Conservation (phyloP, 2,888 invertebrate species). For the Scrobipalpa costella region DNA sequence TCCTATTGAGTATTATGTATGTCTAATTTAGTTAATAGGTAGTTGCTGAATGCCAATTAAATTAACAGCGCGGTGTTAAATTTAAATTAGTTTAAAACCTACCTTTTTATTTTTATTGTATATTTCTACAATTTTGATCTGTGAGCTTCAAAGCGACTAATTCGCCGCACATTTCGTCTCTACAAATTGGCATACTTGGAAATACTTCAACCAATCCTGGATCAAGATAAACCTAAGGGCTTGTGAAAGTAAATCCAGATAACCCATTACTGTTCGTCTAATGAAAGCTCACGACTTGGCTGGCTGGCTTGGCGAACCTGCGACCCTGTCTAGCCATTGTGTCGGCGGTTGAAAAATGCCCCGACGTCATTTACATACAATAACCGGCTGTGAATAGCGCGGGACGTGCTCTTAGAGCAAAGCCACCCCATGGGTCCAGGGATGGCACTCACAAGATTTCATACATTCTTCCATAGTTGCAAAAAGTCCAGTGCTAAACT, state of each 20-base stretch:
- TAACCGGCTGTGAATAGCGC: slow-evolving; percentile 64
- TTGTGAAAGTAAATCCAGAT: slow-evolving; percentile 5
- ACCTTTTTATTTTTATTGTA: too few relatives aligned
- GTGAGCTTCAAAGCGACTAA: too few relatives aligned
- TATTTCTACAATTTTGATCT: too few relatives aligned
- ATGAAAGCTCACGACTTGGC: slow-evolving; percentile 14
- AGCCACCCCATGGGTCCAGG: slow-evolving; percentile 28
- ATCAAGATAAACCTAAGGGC: slow-evolving; percentile 5
- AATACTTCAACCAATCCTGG: neutral
- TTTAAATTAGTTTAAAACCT: too few relatives aligned
- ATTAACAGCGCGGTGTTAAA: too few relatives aligned
- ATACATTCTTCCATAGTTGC: neutral
- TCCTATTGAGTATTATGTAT: too few relatives aligned
- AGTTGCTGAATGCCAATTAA: too few relatives aligned
- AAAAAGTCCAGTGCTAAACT: neutral
- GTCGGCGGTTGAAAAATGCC: slow-evolving; percentile 57
- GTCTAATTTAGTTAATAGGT: too few relatives aligned
- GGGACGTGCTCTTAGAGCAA: slow-evolving; percentile 45
- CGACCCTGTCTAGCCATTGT: slow-evolving; percentile 27
- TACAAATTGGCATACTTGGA: neutral
- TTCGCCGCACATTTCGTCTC: neutral
- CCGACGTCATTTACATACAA: slow-evolving; percentile 72
- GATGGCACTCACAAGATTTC: neutral
- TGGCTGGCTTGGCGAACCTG: slow-evolving; percentile 18
- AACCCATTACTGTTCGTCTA: slow-evolving; percentile 8